Conservation (phyloP, 2,113 vertebrate genomes). For the Pollachius pollachius region DNA sequence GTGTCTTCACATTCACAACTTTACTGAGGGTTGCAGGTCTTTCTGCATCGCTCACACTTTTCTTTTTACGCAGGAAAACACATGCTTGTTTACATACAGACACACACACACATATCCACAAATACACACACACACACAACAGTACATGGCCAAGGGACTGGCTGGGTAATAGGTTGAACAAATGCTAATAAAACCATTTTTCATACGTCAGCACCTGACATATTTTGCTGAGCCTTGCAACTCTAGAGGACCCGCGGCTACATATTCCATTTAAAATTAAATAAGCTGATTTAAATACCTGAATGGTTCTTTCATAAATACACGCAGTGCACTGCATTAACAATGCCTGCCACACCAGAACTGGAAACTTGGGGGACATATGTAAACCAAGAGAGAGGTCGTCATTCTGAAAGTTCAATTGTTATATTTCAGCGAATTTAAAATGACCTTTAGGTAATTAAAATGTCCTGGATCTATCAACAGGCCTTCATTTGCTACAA, state of each 20-base stretch:
- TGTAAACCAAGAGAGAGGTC: background rate
- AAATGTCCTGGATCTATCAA: background rate
- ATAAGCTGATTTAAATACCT: no score
- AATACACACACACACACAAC: background rate
- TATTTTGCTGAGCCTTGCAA: conserved; percentile 14
- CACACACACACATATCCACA: background rate
- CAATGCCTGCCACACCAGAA: no score
- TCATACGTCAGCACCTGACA: conserved; percentile 24
- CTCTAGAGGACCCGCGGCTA: conserved; percentile 8
- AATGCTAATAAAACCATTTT: conserved; percentile 27
- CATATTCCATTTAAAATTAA: conserved; percentile 5
- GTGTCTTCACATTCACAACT: no score
- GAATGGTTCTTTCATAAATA: no score
- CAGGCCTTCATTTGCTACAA: no score
- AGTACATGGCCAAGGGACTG: background rate
- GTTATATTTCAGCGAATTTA: background rate
- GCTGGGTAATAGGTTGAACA: conserved; percentile 7
- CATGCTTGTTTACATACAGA: no score
- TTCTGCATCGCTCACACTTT: no score
- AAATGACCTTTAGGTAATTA: background rate
- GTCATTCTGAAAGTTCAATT: background rate
- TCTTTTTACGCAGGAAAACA: no score
- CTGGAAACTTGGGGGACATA: background rate
- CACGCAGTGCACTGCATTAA: no score
- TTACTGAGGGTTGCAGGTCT: no score